phyloP scores from a whole-genome alignment of 2,888 invertebrate genomes.

The Ametastegia equiseti region DNA sequence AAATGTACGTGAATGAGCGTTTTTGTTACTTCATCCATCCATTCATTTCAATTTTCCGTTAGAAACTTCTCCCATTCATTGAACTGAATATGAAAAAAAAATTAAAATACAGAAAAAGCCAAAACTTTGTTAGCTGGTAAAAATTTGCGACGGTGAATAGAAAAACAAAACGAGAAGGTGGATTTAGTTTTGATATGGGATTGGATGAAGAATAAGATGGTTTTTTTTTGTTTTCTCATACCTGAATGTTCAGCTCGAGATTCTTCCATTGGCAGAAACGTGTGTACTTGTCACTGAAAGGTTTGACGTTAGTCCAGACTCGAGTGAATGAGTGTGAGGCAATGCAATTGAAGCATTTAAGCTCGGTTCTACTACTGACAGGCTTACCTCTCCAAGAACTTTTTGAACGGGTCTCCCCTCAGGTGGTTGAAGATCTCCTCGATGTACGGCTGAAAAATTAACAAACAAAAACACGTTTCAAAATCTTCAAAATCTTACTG shows the following conservation, averaged over 20 bases:
- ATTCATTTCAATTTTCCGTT: background rate
- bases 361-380: constrained; percentile 48
- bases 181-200: constrained; percentile 31
- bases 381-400: constrained; percentile 97
- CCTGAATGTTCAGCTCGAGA: constrained; percentile 99
- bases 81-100: too few species aligned
- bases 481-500: background rate
- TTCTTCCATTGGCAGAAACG: constrained; percentile 99
- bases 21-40: background rate
- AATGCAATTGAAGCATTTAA: constrained; percentile 46
- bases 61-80: too few species aligned
- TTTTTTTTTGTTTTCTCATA: constrained; percentile 68
- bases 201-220: constrained; percentile 39
- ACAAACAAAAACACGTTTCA: background rate
- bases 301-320: constrained; percentile 49
- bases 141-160: too few species aligned
- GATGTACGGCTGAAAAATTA: constrained; percentile 96
- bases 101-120: too few species aligned
- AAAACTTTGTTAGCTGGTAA: too few species aligned
- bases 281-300: constrained; percentile 97
- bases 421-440: constrained; percentile 99
- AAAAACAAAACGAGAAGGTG: constrained; percentile 29
- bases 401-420: constrained; percentile 97
- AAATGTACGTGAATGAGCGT: background rate
- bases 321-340: constrained; percentile 45